Percentiles rank a stretch among this genome's conserved stretches.
Evolutionary conservation across 2,888 invertebrate species (phyloP).

Genomic region (Hermaeophaga mercurialis): DNA sequence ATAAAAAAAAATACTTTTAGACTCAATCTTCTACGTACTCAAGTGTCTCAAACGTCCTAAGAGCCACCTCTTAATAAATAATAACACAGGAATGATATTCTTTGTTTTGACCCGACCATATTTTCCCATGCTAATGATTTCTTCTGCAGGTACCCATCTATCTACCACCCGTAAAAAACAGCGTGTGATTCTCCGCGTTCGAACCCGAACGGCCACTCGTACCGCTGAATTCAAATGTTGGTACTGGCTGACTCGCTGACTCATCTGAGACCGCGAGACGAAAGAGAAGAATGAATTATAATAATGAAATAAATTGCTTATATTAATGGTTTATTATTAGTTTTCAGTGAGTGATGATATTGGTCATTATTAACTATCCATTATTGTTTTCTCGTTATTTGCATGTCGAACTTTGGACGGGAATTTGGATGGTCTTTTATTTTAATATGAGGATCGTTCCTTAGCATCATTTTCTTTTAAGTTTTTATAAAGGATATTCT

Average conservation of each 20-base stretch:
- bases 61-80: too few species aligned
- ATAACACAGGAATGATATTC: constrained; percentile 22
- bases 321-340: constrained; percentile 58
- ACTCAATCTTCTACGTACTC: too few species aligned
- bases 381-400: constrained; percentile 48
- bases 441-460: too few species aligned
- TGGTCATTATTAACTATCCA: constrained; percentile 51
- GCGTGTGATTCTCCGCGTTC: constrained; percentile 19
- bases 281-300: constrained; percentile 53
- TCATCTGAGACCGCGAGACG: constrained; percentile 45
- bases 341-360: constrained; percentile 57
- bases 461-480: too few species aligned
- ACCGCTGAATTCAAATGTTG: constrained; percentile 28
- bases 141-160: constrained; percentile 40
- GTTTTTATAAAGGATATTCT: too few species aligned
- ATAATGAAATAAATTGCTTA: constrained; percentile 58
- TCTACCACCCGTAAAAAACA: constrained; percentile 33
- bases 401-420: constrained; percentile 39
- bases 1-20: too few species aligned
- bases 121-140: constrained; percentile 56
- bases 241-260: constrained; percentile 44
- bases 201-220: constrained; percentile 11
- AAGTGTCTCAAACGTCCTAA: too few species aligned
- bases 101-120: constrained; percentile 44
- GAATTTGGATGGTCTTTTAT: constrained; percentile 7